These are phyloP conservation scores for Phalanger gymnotis DNA, from an alignment of 2,797 vertebrate species.

Conservation along the genomic window DNA sequence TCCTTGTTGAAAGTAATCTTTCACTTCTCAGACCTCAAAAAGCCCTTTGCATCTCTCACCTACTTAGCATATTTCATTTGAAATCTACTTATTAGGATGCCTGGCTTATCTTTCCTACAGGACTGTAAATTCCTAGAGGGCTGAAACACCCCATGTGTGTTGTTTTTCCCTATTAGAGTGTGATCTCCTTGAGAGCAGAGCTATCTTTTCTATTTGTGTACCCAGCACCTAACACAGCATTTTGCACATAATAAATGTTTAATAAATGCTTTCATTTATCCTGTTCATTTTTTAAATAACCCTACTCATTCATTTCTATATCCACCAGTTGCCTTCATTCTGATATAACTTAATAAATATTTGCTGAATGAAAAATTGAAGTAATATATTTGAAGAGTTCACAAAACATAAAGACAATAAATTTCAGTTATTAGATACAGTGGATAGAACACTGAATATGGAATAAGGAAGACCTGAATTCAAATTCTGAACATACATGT, in stretches of 20 bases:
- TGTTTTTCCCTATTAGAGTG: not conserved
- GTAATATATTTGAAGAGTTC: not conserved
- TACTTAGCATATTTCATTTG: too few relatives aligned
- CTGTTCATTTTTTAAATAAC: not conserved
- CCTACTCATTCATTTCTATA: not conserved
- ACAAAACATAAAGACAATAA: not conserved
- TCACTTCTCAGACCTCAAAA: not conserved
- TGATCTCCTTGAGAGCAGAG: not conserved
- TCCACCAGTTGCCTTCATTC: not conserved
- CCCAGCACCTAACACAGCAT: not conserved
- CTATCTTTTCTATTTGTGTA: not conserved
- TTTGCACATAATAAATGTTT: not conserved
- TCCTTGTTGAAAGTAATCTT: not conserved
- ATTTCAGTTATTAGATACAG: not conserved
- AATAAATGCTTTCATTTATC: not conserved
- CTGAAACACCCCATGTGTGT: not conserved
- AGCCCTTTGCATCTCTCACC: too few relatives aligned
- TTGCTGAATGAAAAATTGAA: not conserved
- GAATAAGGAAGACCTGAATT: not conserved
- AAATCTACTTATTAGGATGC: too few relatives aligned
- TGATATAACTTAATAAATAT: not conserved
- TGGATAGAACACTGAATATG: not conserved
- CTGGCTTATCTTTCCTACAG: too few relatives aligned
- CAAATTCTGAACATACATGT: not conserved
- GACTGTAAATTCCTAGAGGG: too few relatives aligned